Evolutionary conservation across 1,140 invertebrate genomes (phyloP), one percentile per base, ranked within the genome.

Genomic region (Triops cancriformis): DNA sequence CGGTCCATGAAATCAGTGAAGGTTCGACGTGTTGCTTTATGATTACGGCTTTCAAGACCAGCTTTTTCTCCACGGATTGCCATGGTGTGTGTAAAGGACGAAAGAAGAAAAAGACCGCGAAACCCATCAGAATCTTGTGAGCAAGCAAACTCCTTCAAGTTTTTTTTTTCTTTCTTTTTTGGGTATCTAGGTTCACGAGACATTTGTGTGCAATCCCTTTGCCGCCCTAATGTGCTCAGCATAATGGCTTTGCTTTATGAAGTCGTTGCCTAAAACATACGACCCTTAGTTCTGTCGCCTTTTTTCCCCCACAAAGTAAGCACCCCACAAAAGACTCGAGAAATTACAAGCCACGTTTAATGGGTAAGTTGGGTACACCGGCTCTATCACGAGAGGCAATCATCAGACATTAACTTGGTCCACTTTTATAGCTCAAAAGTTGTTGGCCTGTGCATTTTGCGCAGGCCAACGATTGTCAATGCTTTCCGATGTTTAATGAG

Each of bases 261-360:
- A 64, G 51, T 64, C 51, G 51, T 64, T 64, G 51, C 51, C 51
- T 64, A 64, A 64, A 64, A 64, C 51, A 64, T 64, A 64, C 51
- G 14, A 64, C 4, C 51, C 51, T 64, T 64, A 14, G 51, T 14
- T 12, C 51, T 64, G 51, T 64, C 51, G 51, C 51, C 51, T 64
- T 64, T n/a, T 23, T 23, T n/a, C 23, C 23, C 43, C 23, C 51
- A 64, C 51, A 64, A n/a, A 23, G 51, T 64, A 64, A 64, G 51
- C 51, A 64, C 51, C 51, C 51, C 51, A 23, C 51, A 64, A 64
- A 64, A 64, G 51, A 64, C 51, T 37, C 14, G 51, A 64, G 51
- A 64, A n/a, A 64, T 23, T 64, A 64, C 51, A 64, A 23, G 51
- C 51, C n/a, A 64, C 51, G 51, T 64, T 64, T 64, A 64, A 64